Evolutionary conservation across 2,888 invertebrate species (phyloP), one percentile per base, ranked within the genome.

Genomic region (Ophonus ardosiacus): DNA sequence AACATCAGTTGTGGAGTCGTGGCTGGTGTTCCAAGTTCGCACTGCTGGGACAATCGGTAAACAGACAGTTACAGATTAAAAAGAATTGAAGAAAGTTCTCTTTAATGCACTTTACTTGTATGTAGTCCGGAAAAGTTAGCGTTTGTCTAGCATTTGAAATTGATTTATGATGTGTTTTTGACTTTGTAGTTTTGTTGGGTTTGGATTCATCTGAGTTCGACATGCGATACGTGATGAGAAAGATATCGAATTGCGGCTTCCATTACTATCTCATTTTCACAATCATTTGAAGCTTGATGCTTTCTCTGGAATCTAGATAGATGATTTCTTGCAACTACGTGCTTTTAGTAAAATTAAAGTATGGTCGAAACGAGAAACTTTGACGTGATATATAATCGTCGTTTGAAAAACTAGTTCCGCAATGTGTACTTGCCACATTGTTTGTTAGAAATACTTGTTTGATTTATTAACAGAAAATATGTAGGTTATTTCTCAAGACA

Each of bases 31-130:
- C 13, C 13, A 78, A 78, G n/a, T 78, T 78, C 56, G 18, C 15
- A 13, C 38, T 56, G 57, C 18, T 56, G 56, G 56, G 78, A 78
- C 78, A 57, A 78, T 78, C 57, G 78, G 31, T 24, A 78, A 57
- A 78, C 78, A 78, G 57, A 78, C 78, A 78, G 57, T 56, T 57
- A 78, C 56, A 78, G 78, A 78, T 78, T 78, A 78, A 78, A 78
- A 78, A 78, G 78, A 57, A 78, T 78, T 51, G 57, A 24, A 6
- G 31, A 78, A 78, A 78, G 57, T 78, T 78, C 56, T 57, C 57
- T 78, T 24, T 78, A 78, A 78, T 78, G 78, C 78, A 78, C 78
- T 78, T 78, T 78, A 57, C 78, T 78, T 78, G 78, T 78, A 78
- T 78, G 57, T 78, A 57, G 18, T 57, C 24, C 24, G 15, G 43